A percentile compares a stretch with the other conserved stretches of the same genome.
These are phyloP conservation scores for Cynodonichthys magdalenae DNA, from an alignment of 2,797 vertebrate genomes.

Conservation along the genomic window DNA sequence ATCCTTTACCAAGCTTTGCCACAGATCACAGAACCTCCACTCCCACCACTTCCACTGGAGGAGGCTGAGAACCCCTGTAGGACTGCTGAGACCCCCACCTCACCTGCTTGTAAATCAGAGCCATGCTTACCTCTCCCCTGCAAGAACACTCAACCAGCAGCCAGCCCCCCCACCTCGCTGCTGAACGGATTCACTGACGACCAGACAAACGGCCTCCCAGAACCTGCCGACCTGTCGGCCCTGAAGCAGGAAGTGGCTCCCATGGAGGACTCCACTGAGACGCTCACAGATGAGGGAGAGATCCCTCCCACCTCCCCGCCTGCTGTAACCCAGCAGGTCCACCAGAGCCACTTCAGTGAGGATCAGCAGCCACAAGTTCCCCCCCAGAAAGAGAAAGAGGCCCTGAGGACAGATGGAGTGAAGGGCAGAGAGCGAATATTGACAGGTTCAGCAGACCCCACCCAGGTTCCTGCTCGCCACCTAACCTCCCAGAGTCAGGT, in stretches of 20 bases:
- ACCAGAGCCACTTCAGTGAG: slow-evolving; percentile 24
- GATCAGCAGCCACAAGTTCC: slow-evolving; percentile 22
- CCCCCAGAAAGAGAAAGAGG: slow-evolving; percentile 42
- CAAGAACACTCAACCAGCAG: slow-evolving; percentile 48
- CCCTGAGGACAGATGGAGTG: slow-evolving; percentile 48
- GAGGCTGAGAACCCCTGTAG: slow-evolving; percentile 51
- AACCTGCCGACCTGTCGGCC: slow-evolving; percentile 48
- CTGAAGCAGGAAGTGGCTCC: slow-evolving; percentile 54
- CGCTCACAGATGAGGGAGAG: slow-evolving; percentile 73
- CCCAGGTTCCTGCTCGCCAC: slow-evolving; percentile 73
- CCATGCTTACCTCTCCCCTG: slow-evolving; percentile 62
- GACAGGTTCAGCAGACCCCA: slow-evolving; percentile 69
- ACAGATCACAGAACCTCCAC: slow-evolving; percentile 52
- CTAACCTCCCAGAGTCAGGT: slow-evolving; percentile 88
- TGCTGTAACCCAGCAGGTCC: slow-evolving; percentile 15
- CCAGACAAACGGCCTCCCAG: slow-evolving; percentile 16
- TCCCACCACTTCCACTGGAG: slow-evolving; percentile 44
- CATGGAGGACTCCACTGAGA: slow-evolving; percentile 81
- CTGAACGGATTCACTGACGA: slow-evolving; percentile 31
- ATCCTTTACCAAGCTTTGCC: slow-evolving; percentile 66
- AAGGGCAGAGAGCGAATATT: slow-evolving; percentile 46
- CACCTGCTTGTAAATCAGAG: slow-evolving; percentile 55
- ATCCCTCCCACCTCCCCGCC: slow-evolving; percentile 15
- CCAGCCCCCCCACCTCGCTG: slow-evolving; percentile 19
- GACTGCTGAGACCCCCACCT: slow-evolving; percentile 58